phyloP scores from a whole-genome alignment of 2,113 vertebrate genomes.

The Triplophysa tibetana region DNA sequence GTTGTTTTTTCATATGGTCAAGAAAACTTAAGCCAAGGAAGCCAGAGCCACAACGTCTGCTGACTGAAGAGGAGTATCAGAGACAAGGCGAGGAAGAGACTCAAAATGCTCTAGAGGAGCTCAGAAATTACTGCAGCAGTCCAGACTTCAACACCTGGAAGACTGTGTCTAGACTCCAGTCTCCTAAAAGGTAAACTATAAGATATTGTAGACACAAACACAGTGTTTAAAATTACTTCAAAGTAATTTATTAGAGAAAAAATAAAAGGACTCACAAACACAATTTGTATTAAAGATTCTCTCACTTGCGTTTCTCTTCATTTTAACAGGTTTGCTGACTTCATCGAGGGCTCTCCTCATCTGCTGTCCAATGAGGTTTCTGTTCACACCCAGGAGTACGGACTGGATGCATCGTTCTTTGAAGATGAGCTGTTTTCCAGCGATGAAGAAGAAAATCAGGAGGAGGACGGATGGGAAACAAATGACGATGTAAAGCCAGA shows the following conservation, averaged over 20 bases:
- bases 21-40: slow-evolving; percentile 76
- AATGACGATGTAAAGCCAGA: slow-evolving; percentile 45
- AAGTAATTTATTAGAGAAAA: background rate
- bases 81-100: slow-evolving; percentile 88
- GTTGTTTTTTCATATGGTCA: slow-evolving; percentile 7
- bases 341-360: slow-evolving; percentile 86
- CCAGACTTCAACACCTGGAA: slow-evolving; percentile 89
- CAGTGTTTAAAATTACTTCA: background rate
- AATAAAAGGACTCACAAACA: no score
- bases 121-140: slow-evolving; percentile 83
- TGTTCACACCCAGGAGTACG: slow-evolving; percentile 85
- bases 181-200: slow-evolving; percentile 84
- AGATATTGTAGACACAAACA: background rate
- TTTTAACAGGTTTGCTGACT: slow-evolving; percentile 88
- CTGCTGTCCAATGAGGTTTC: slow-evolving; percentile 82
- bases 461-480: slow-evolving; percentile 46
- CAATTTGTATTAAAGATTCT: no score
- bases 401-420: slow-evolving; percentile 75
- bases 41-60: slow-evolving; percentile 78
- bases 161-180: slow-evolving; percentile 84
- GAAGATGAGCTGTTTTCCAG: slow-evolving; percentile 83
- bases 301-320: background rate
- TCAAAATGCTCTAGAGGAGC: slow-evolving; percentile 80
- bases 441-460: slow-evolving; percentile 70
- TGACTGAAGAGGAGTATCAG: slow-evolving; percentile 90